Evolutionary conservation across 1,140 invertebrate species (phyloP), one percentile per base, ranked within the genome.

Genomic region (Cherax quadricarinatus): DNA sequence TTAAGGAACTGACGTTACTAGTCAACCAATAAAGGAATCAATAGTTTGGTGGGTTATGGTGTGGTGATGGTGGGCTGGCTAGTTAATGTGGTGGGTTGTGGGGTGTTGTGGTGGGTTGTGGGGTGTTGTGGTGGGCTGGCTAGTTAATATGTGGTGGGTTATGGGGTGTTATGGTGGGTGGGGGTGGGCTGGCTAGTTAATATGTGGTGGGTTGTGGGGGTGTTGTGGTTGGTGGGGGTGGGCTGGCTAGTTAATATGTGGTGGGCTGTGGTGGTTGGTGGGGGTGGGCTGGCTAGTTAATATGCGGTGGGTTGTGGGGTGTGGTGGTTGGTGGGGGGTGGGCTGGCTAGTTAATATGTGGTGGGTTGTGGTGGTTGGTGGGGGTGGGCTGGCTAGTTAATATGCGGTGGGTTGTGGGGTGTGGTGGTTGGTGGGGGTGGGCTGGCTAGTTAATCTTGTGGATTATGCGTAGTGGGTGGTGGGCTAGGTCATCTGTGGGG

Each of bases 11-110:
- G 49, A 53, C 82, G 53, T 84, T 84, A 75, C 66, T 75, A 66
- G 84, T 86, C 84, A 86, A 86, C 49, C 62, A 75, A 73, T 66
- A 86, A 86, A 5, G 82, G 60, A n/a, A 86, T 86, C 84, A 86
- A 86, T 86, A 86, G 84, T 73, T 86, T 70, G 62, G 79, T 41
- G 79, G 79, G 41, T 16, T 16, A 18, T 16, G 41, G 84, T 66
- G 57, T n/a, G 79, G 79, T 12, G 62, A 21, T 10, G 62, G 12
- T 14, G 84, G n/a, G 6, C 30, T 10, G 30, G 62, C 14, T 73
- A 86, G 24, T 87, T 78, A 87, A 87, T 87, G 70, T 79, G 86
- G 48, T 87, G 73, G 84, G 30, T 41, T 41, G 2, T 41, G 30
- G 30, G 0, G 30, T 41, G 24, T 0, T 75, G n/a, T 79, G 86